phyloP scores from a whole-genome alignment of 2,113 vertebrate genomes.

The Otolemur garnettii region DNA sequence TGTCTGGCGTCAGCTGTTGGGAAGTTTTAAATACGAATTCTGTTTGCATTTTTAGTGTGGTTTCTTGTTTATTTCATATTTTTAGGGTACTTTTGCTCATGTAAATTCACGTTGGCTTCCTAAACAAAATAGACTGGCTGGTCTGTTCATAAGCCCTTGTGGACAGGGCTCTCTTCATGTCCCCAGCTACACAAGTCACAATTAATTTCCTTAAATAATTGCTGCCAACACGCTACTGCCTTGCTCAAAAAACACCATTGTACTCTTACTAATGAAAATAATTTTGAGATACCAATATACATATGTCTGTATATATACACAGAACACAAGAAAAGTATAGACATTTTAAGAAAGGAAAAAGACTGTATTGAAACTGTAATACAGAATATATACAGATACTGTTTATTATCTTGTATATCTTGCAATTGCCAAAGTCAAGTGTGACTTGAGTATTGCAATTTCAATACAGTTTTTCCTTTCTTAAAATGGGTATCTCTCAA shows the following conservation, averaged over 20 bases:
- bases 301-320: too few relatives aligned
- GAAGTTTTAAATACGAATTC: constrained; percentile 62
- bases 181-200: not conserved
- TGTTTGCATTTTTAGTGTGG: constrained; percentile 37
- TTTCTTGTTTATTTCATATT: constrained; percentile 66
- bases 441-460: too few relatives aligned
- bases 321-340: too few relatives aligned
- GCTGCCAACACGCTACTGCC: not conserved
- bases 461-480: too few relatives aligned
- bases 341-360: too few relatives aligned
- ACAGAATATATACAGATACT: too few relatives aligned
- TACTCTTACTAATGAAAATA: not conserved
- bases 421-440: too few relatives aligned
- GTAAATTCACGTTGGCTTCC: not conserved
- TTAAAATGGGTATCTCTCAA: not conserved
- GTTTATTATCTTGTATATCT: too few relatives aligned
- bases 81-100: constrained; percentile 14
- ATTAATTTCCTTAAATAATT: not conserved
- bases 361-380: too few relatives aligned
- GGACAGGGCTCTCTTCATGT: not conserved
- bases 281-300: not conserved
- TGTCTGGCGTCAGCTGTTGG: constrained; percentile 37
- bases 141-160: too few relatives aligned
- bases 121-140: not conserved
- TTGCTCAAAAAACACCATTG: constrained; percentile 4